Evolutionary conservation across 2,113 vertebrate genomes (phyloP), one percentile per base, ranked within the genome.

Genomic region (Murina feae): DNA sequence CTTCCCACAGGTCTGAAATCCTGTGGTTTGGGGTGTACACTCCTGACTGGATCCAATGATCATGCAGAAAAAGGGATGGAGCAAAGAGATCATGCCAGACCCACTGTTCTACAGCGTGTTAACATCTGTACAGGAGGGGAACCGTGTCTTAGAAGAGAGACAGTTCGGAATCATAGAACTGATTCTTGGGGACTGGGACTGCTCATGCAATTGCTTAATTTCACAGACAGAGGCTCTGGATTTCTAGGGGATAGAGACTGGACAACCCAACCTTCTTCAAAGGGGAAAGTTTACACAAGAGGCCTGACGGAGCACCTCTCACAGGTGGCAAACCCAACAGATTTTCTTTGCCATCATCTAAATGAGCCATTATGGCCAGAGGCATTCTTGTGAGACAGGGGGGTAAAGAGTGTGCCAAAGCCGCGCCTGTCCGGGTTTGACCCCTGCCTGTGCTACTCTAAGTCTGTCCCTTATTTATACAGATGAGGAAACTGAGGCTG

Each of bases 361-460:
- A 37, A 60, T 11, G 28, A 89, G 51, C 5, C 32, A 49, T 28
- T 47, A 5, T 66, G 25, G 49, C 6, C 35, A 89, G 39, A n/a
- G n/a, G n/a, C 25, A 10, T 66, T n/a, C 20, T 21, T 3, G 1
- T 1, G 30, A 79, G 21, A 21, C 11, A 8, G 21, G 2, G 60
- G 66, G 17, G 4, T 4, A 13, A 18, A 2, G 0, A 25, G 23
- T 4, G 20, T 14, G 2, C 23, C 20, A 2, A 85, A 44, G 17
- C 44, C 25, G 53, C 0, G 2, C 2, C 10, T 37, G 25, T 20
- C 68, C 0, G 21, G 28, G 23, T 28, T n/a, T 37, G 35, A 51
- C 18, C 14, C 32, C 35, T 8, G 3, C 60, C 2, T 21, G 2
- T 4, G 17, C 30, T 16, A 49, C 53, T 28, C 21, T 1, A 55